Evolutionary conservation across 2,797 vertebrate genomes (phyloP), one percentile per base, ranked within the genome.

Genomic region (Petrocephalus sullivani): DNA sequence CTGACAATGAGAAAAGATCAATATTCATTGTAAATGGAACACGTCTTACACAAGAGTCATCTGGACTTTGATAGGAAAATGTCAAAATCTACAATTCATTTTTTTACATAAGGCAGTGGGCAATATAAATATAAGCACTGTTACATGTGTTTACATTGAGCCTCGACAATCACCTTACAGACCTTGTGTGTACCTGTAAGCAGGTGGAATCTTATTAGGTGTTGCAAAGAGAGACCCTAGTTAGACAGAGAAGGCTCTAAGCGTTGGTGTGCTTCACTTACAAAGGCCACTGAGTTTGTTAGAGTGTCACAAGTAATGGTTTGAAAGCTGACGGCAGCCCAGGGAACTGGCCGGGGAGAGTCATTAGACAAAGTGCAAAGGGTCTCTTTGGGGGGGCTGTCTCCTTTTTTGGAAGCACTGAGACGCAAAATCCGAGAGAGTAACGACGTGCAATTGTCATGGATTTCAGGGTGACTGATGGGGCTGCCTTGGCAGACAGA

Each of bases 71-170:
- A 86, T 51, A 46, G 54, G 53, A 58, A 58, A 58, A 86, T 86
- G 84, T 86, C 84, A 86, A 86, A 86, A 86, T 86, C 84, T 86
- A 58, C 53, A 86, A 86, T 58, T 86, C 56, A 33, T 23, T 58
- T 86, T 78, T 58, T 58, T 33, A 86, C 33, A 86, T 60, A 85
- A 85, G 28, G 84, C 16, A 58, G 28, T 28, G 51, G 53, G 51
- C 12, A 56, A 85, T 28, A 28, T 28, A 58, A 86, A 41, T 19
- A 37, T 58, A 58, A 33, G 84, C 16, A 37, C 1, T 3, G 54
- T n/a, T 58, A 41, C 41, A 86, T n/a, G 54, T 86, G 56, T 58
- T 57, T 58, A 54, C 54, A 16, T 5, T 0, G 4, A 83, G 16
- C 6, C 56, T 37, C 56, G 14, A 58, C 84, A 86, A 41, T 86